Base-by-base conservation (phyloP, 92 coral and sea anemone genomes). In the Bergia sp. region DNA sequence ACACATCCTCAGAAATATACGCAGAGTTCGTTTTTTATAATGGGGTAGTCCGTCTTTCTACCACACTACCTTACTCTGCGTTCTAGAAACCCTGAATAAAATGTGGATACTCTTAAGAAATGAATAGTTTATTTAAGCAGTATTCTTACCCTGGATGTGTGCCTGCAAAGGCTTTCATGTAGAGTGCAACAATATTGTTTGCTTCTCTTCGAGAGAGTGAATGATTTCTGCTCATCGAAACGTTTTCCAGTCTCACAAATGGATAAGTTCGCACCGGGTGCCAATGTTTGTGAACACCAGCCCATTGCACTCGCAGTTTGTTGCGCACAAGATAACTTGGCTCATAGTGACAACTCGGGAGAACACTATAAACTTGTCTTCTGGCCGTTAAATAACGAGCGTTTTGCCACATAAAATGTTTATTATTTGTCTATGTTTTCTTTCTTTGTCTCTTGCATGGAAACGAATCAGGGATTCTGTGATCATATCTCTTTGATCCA, bases 261-360 rank as follows among this genome's bases (percentile, higher is more conserved):
- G 87, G 87, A 72, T 84, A 44, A 29, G 41, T 71, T 38, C 78
- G 21, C 58, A 84, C 79, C 4, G 87, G 79, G 39, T 84, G 79
- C 87, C 87, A 84, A 20, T 84, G 87, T 7, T 5, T 29, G 10
- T 71, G 36, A 5, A 84, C 67, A 8, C 79, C 65, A n/a, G 79
- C 78, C 87, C 79, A 84, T 12, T 69, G 87, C 37, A 7, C 64
- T 12, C 79, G 69, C 2, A 84, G 50, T 58, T 71, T 84, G n/a
- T 18, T 23, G 0, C 42, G 23, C 39, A 84, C 61, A 21, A 84
- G 58, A 47, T 84, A 84, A 29, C 87, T 84, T 10, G 87, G 87
- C 12, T 72, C 43, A 58, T 84, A 84, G 1, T 12, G 77, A 37
- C 87, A 84, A 2, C 36, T 40, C 8, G 87, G 78, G 7, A 84